Evolutionary conservation across 2,888 invertebrate genomes (phyloP).

Genomic region (Cephonodes hylas): DNA sequence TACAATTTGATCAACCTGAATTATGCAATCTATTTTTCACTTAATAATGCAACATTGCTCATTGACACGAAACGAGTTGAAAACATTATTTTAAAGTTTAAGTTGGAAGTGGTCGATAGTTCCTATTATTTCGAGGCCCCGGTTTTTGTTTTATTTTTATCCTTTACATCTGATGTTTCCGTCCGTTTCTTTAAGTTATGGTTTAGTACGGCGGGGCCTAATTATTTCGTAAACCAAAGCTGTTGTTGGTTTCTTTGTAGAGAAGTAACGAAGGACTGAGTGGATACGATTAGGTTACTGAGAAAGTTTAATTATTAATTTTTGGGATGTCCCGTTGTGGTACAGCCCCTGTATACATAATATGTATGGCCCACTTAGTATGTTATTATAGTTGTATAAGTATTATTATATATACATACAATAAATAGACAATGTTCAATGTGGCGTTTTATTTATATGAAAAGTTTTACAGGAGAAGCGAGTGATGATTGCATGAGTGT

Average conservation of each 20-base stretch:
- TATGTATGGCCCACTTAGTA: constrained; percentile 33
- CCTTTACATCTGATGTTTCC: constrained; percentile 31
- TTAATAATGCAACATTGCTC: constrained; percentile 16
- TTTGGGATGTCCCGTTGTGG: too few relatives aligned
- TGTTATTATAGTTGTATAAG: constrained; percentile 56
- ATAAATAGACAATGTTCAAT: constrained; percentile 77
- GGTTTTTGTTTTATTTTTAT: constrained; percentile 19
- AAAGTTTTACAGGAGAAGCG: not conserved
- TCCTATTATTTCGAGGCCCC: constrained; percentile 60
- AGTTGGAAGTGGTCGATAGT: constrained; percentile 69
- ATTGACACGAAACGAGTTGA: constrained; percentile 18
- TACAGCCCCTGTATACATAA: constrained; percentile 11
- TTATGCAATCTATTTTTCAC: too few relatives aligned
- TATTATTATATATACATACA: constrained; percentile 71
- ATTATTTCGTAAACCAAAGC: not conserved
- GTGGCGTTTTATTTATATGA: constrained; percentile 54
- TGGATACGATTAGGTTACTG: constrained; percentile 1
- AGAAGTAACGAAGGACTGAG: constrained; percentile 14
- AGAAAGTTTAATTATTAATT: too few relatives aligned
- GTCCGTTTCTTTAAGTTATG: constrained; percentile 39
- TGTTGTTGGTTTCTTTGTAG: constrained; percentile 19
- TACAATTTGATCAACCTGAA: too few relatives aligned
- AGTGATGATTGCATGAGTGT: too few relatives aligned
- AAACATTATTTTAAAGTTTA: constrained; percentile 36
- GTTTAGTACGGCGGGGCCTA: constrained; percentile 11